Evolutionary conservation across 1,140 invertebrate species (phyloP).

Genomic region (Pachyrhynchus sulphureomaculatus): DNA sequence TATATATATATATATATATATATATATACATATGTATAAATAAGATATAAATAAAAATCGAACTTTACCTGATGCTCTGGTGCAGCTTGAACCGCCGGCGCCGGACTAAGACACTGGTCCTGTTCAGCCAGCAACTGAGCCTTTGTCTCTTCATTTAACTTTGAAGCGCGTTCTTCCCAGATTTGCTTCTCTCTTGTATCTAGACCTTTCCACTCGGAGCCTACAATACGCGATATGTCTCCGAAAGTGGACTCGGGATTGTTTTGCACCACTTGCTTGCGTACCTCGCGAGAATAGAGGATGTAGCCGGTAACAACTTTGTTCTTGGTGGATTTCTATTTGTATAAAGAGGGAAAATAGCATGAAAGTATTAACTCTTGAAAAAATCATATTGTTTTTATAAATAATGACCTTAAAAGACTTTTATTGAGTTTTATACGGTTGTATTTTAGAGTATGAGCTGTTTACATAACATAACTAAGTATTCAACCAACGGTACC

Average conservation of each 20-base stretch:
- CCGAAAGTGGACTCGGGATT: slow-evolving; percentile 96
- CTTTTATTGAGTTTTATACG: too few relatives aligned
- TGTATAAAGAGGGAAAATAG: background rate
- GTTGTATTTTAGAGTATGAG: too few relatives aligned
- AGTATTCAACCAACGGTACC: too few relatives aligned
- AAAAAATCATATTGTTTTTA: too few relatives aligned
- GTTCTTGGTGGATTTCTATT: slow-evolving; percentile 72
- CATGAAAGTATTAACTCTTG: background rate
- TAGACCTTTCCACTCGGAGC: slow-evolving; percentile 94
- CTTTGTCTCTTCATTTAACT: slow-evolving; percentile 82
- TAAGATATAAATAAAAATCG: too few relatives aligned
- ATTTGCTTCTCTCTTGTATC: slow-evolving; percentile 82
- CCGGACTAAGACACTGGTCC: slow-evolving; percentile 50
- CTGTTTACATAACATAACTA: too few relatives aligned
- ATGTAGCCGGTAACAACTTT: slow-evolving; percentile 98
- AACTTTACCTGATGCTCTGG: slow-evolving; percentile 36
- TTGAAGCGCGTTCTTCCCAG: slow-evolving; percentile 89
- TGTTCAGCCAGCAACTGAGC: slow-evolving; percentile 57
- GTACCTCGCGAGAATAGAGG: slow-evolving; percentile 94
- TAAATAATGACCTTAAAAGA: too few relatives aligned
- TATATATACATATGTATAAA: too few relatives aligned
- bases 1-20: too few relatives aligned
- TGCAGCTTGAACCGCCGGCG: slow-evolving; percentile 28
- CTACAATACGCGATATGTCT: slow-evolving; percentile 96
- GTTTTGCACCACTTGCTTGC: slow-evolving; percentile 80